These are phyloP conservation scores for Momotus momota DNA, from an alignment of 2,797 vertebrate species.

Conservation along the genomic window DNA sequence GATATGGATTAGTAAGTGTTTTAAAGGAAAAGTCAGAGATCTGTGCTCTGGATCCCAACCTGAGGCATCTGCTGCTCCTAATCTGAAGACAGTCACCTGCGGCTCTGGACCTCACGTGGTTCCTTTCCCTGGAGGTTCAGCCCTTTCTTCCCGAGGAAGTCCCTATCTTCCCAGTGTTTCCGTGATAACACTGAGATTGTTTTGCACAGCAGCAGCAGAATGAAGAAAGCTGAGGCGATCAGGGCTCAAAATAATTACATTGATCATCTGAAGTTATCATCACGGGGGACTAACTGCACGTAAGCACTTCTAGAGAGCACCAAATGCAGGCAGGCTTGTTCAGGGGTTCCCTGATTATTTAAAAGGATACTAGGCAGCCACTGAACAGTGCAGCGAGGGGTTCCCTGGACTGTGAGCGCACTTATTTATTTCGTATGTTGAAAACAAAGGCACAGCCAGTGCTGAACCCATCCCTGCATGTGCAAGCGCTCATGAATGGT, in stretches of 20 bases:
- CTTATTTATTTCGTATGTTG: not conserved
- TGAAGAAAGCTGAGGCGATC: slow-evolving; percentile 5
- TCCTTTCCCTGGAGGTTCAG: not conserved
- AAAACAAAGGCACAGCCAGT: not conserved
- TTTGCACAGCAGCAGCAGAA: not conserved
- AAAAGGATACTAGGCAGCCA: not conserved
- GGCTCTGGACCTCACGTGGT: not conserved
- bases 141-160: not conserved
- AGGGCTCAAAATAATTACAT: slow-evolving; percentile 21
- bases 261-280: slow-evolving; percentile 36
- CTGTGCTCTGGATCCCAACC: not conserved
- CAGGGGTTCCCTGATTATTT: not conserved
- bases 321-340: not conserved
- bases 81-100: not conserved
- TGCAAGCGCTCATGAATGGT: not conserved
- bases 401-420: not conserved
- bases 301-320: not conserved
- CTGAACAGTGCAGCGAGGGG: not conserved
- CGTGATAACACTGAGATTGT: not conserved
- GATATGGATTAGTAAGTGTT: not conserved
- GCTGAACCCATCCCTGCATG: not conserved
- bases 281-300: not conserved
- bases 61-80: not conserved
- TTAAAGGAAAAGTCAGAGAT: not conserved
- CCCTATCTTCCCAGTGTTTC: not conserved